Evolutionary conservation across 2,888 invertebrate genomes (phyloP), one percentile per base, ranked within the genome.

Genomic region (Morinoia aosen): DNA sequence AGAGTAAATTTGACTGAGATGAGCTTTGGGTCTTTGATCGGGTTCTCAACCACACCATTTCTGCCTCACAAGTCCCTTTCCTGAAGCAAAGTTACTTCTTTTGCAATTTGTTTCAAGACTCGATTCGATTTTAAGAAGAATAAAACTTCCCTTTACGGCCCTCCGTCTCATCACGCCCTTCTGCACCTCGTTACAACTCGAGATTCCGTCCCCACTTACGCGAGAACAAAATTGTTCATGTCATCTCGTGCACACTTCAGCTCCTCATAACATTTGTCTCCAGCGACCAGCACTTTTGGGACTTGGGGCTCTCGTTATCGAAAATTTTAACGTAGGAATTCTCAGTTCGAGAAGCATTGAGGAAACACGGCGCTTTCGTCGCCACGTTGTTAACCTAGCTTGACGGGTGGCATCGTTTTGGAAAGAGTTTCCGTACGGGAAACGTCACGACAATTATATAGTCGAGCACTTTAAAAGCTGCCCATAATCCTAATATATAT

Each of bases 181-280:
- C 76, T 76, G 19, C 76, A 76, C 25, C 33, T 76, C 25, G 76
- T 33, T 76, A 25, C 25, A 33, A 76, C 76, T 16, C 76, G 33
- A 76, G 76, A 76, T 76, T 76, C 76, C 33, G 76, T 76, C 76
- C 19, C 33, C 25, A 76, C 76, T 76, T 33, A 7, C 76, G 25
- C 8, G 33, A 76, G 25, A 76, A 33, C 33, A 76, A 76, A 76
- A 76, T 76, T 76, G 76, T 76, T 33, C 76, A 76, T 19, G 19
- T 76, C 76, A 76, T 76, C 76, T 76, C 76, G 25, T 76, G 25
- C 33, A 76, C 76, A 76, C 76, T 76, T 76, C 25, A 76, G 76
- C 76, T 76, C 76, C 76, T 76, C 76, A 76, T 76, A 76, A 76
- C 76, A 76, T 76, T 76, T 33, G 76, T 76, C 76, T 76, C 76